These are phyloP conservation scores for Agrilus mali DNA, from an alignment of 2,888 invertebrate species.

Conservation along the genomic window DNA sequence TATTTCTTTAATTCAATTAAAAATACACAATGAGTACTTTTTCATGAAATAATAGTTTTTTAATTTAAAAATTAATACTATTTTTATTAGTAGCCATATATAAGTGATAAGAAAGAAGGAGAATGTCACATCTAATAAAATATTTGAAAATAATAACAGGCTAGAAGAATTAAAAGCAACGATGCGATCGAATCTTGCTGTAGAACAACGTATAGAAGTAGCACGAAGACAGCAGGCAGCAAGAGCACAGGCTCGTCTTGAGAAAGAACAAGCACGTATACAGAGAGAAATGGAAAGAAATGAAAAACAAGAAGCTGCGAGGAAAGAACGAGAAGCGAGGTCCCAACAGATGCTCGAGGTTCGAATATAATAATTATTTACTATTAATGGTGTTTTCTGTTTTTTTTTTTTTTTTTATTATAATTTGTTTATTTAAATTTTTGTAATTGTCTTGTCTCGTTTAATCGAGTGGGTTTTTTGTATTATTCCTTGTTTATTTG, in stretches of 20 bases:
- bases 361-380: conserved; percentile 20
- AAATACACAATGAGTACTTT: too few species aligned
- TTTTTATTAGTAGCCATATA: too few species aligned
- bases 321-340: conserved; percentile 67
- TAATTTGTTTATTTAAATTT: background rate
- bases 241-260: conserved; percentile 61
- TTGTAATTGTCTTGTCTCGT: conserved; percentile 2
- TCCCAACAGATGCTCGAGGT: conserved; percentile 85
- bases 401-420: conserved; percentile 1
- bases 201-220: conserved; percentile 65
- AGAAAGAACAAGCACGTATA: conserved; percentile 51
- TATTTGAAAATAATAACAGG: conserved; percentile 28
- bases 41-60: too few species aligned
- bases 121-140: too few species aligned
- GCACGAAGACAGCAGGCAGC: conserved; percentile 60
- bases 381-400: background rate
- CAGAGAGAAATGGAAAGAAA: conserved; percentile 63
- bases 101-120: too few species aligned
- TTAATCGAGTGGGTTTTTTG: background rate
- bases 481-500: conserved; percentile 1
- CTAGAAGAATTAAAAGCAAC: conserved; percentile 55
- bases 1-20: too few species aligned
- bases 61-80: too few species aligned
- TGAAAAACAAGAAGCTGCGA: conserved; percentile 71
- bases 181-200: conserved; percentile 49